Percentiles rank a stretch among this genome's conserved stretches.
Conservation (phyloP, 2,113 vertebrate species). For the Anser cygnoides region DNA sequence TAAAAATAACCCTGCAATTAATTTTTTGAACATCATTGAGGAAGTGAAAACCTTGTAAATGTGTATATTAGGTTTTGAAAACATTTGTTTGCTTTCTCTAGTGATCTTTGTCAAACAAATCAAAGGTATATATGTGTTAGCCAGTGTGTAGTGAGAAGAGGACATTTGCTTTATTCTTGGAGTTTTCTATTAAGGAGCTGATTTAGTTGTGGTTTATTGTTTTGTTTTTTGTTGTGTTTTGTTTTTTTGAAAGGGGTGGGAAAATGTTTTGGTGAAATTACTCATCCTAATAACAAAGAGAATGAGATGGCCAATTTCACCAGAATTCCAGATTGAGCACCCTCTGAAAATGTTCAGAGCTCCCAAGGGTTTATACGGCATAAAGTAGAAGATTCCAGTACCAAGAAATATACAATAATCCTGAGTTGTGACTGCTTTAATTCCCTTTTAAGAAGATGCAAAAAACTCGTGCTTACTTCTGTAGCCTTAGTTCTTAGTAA, state of each 20-base stretch:
- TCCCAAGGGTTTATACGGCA: background rate
- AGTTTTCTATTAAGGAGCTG: background rate
- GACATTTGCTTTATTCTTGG: background rate
- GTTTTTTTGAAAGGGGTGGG: background rate
- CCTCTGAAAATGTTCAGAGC: background rate
- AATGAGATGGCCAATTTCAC: background rate
- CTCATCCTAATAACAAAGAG: background rate
- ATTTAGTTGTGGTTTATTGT: background rate
- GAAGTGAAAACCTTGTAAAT: background rate
- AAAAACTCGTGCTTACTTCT: background rate
- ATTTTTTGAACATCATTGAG: background rate
- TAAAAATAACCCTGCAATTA: no score
- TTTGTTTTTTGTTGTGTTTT: no score
- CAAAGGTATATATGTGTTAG: background rate
- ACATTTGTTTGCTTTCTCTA: background rate
- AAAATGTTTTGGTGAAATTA: background rate
- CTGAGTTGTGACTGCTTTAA: background rate
- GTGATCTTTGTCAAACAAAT: background rate
- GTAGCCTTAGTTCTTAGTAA: background rate
- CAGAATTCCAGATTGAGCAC: background rate
- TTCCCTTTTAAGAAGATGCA: background rate
- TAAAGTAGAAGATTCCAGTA: background rate
- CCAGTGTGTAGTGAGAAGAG: background rate
- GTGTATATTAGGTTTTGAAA: background rate
- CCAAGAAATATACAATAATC: background rate